A percentile compares a stretch with the other conserved stretches of the same genome.
Conservation (phyloP, 2,888 invertebrate species). For the Phortica magna region DNA sequence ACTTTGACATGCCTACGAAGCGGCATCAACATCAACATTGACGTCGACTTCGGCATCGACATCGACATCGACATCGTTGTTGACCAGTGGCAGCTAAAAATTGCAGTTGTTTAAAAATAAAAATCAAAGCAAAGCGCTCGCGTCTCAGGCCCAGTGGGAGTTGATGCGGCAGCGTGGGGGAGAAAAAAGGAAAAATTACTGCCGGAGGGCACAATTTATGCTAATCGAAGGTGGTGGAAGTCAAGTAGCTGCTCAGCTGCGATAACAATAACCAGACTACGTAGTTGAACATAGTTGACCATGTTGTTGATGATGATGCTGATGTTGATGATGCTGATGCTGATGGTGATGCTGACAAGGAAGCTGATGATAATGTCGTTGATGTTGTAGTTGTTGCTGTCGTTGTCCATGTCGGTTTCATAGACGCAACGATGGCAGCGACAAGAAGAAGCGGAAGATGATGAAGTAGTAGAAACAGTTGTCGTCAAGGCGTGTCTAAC, state of each 20-base stretch:
- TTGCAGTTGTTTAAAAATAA: constrained; percentile 11
- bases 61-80: neutral
- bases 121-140: constrained; percentile 28
- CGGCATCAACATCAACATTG: neutral
- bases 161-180: constrained; percentile 17
- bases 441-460: neutral
- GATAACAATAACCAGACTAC: constrained; percentile 35
- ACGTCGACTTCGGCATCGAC: constrained; percentile 18
- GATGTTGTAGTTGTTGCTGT: neutral
- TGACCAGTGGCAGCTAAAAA: constrained; percentile 12
- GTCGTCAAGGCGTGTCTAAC: constrained; percentile 56
- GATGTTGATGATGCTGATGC: neutral
- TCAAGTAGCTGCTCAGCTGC: constrained; percentile 59
- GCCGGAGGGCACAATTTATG: constrained; percentile 67
- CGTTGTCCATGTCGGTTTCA: constrained; percentile 22
- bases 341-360: neutral
- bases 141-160: constrained; percentile 28
- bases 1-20: constrained; percentile 23
- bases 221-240: constrained; percentile 60
- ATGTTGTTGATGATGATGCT: neutral
- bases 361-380: constrained; percentile 10
- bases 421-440: constrained; percentile 51
- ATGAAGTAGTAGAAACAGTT: neutral
- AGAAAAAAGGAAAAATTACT: constrained; percentile 46
- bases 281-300: neutral